Percentiles rank a stretch among this genome's conserved stretches.
Conservation (phyloP, 2,113 vertebrate genomes). For the Chaenogobius annularis region DNA sequence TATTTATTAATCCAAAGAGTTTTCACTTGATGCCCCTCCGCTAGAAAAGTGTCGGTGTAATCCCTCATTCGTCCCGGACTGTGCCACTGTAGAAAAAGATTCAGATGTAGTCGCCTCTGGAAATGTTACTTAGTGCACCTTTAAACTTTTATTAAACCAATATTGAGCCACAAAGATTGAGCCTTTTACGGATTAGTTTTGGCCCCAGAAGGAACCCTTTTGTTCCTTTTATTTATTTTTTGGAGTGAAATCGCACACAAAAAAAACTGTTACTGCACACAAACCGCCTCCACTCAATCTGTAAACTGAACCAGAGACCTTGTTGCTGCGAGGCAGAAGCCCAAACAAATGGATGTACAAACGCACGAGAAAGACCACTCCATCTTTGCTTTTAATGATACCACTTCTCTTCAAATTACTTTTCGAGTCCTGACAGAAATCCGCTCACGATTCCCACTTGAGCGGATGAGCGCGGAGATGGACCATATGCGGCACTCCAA, state of each 20-base stretch:
- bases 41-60: no score
- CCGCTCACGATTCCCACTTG: slow-evolving; percentile 36
- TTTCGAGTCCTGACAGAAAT: slow-evolving; percentile 17
- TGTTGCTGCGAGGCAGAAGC: background rate
- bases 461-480: slow-evolving; percentile 40
- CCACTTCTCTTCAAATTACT: background rate
- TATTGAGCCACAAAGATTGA: background rate
- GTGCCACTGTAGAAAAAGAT: no score
- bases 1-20: no score
- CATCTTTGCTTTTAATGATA: background rate
- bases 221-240: background rate
- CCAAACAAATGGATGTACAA: background rate
- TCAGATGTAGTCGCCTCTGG: no score
- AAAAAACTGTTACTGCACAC: background rate
- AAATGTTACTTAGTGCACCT: no score
- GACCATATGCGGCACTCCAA: slow-evolving; percentile 52
- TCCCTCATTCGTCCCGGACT: no score
- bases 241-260: no score
- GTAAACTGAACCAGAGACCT: background rate
- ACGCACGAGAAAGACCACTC: background rate
- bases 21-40: no score
- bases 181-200: background rate
- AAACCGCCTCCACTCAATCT: background rate
- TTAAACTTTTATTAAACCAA: no score
- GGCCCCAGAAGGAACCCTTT: background rate